phyloP scores from a whole-genome alignment of 2,797 vertebrate genomes.

The Pseudopleuronectes americanus region DNA sequence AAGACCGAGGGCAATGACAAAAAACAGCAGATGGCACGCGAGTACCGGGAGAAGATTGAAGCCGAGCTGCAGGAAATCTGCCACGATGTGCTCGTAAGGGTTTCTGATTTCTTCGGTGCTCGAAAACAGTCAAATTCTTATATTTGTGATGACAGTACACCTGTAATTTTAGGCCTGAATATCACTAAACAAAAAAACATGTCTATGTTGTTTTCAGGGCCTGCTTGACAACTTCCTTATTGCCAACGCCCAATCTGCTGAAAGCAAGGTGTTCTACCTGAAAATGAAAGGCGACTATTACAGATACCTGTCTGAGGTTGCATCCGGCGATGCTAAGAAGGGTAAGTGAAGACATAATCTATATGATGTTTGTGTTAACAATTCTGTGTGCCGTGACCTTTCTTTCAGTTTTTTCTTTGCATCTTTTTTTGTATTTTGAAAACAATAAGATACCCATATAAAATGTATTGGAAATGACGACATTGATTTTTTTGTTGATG shows the following conservation, averaged over 20 bases:
- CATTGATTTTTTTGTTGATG: neutral
- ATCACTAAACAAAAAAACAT: neutral
- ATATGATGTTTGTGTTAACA: neutral
- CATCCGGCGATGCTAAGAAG: constrained; percentile 93
- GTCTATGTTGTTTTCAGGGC: constrained; percentile 78
- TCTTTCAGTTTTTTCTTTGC: neutral
- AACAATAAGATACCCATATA: neutral
- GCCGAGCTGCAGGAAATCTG: constrained; percentile 95
- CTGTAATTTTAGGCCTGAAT: neutral
- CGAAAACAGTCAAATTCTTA: neutral
- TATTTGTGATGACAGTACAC: neutral
- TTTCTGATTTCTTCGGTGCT: neutral
- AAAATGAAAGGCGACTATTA: constrained; percentile 99
- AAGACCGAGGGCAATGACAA: constrained; percentile 97
- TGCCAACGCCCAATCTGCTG: constrained; percentile 89
- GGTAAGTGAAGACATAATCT: constrained; percentile 81
- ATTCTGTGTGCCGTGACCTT: neutral
- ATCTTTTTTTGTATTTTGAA: neutral
- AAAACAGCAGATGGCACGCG: constrained; percentile 96
- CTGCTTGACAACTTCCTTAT: constrained; percentile 97
- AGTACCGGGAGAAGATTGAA: constrained; percentile 98
- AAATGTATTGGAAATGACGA: constrained; percentile 1
- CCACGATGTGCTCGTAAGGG: constrained; percentile 94
- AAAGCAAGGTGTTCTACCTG: constrained; percentile 99
- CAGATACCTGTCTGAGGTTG: constrained; percentile 99